Evolutionary conservation across 23 tunicate genomes (phyloP), one percentile per base, ranked within the genome.

Genomic region (Styela clava): DNA sequence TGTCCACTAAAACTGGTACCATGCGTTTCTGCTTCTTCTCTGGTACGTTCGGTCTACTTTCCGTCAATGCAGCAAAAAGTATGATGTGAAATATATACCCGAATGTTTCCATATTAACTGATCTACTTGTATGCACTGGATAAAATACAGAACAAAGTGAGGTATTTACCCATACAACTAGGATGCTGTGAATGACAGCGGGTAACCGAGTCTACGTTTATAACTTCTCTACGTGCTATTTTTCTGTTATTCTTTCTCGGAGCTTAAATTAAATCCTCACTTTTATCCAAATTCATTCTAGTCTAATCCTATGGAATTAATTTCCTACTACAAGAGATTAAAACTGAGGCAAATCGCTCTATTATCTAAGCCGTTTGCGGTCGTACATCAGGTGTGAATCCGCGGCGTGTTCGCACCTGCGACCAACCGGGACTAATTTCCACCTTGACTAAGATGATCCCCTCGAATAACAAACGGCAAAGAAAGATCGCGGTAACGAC

Each of bases 251-350:
- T 67, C 31, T 67, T 67, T 27, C 71, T 29, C 71, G 56, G 16
- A 27, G 71, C 31, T 27, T 27, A 67, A 29, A 25, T 67, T 67
- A 29, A 25, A 25, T 67, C 31, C 31, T 67, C 30, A 67, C 31
- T 67, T 67, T 67, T 29, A 67, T 29, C 71, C 31, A 67, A 19
- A 27, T 67, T 0, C 24, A 67, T 67, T 67, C 71, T 29, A 67
- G 71, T 0, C 71, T 67, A 67, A 67, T 67, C 71, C 71, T 27
- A 1, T 67, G 16, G 71, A 67, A 67, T 67, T 67, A 67, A 67
- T 67, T 67, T 67, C 71, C 31, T 67, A 67, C 30, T 44, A 29
- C 71, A 25, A 29, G 30, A 24, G 71, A 67, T 67, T 67, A 67
- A 67, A 29, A 27, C 16, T 67, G 31, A n/a, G 71, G 30, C 19